Evolutionary conservation across 2,113 vertebrate genomes (phyloP), one percentile per base, ranked within the genome.

Genomic region (Numenius arquata): DNA sequence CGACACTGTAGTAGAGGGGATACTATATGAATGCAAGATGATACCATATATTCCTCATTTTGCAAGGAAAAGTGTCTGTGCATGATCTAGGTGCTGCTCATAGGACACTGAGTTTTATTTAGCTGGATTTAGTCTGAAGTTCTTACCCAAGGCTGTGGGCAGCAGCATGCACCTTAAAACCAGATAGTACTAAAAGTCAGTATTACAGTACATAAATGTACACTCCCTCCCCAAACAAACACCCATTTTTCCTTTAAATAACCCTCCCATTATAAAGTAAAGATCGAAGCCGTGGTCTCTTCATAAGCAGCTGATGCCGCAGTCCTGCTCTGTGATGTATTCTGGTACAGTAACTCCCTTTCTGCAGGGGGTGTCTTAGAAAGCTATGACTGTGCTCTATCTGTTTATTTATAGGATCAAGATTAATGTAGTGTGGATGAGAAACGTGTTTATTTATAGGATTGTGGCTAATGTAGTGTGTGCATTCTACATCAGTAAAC

Each of bases 391-490:
- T 79, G 58, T n/a, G 62, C 62, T 82, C 70, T 71, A 3, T 79
- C 88, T 96, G 65, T 94, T 95, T 97, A 85, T 95, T 97, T 97
- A 94, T 95, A 85, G 93, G 92, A 79, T 95, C 78, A 93, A 87
- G 92, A 96, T 95, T 96, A 97, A 97, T 95, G 95, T 94, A 79
- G 85, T 88, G 82, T 96, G 90, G 86, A 92, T 93, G 62, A 96
- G 93, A 97, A 96, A 80, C 70, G 47, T 95, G 90, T 97, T 96
- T 95, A 83, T 95, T 96, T 96, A 94, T 85, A 90, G 96, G 92
- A 88, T 92, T 86, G 95, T 94, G 95, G 74, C 94, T 97, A 97
- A 97, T 95, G 96, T 92, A 85, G 86, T 96, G 90, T 96, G 93
- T 78, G 68, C 76, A 74, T 91, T 96, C 95, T 91, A 91, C 96